Conservation (phyloP, 1,140 invertebrate species). For the Cyclina sinensis region DNA sequence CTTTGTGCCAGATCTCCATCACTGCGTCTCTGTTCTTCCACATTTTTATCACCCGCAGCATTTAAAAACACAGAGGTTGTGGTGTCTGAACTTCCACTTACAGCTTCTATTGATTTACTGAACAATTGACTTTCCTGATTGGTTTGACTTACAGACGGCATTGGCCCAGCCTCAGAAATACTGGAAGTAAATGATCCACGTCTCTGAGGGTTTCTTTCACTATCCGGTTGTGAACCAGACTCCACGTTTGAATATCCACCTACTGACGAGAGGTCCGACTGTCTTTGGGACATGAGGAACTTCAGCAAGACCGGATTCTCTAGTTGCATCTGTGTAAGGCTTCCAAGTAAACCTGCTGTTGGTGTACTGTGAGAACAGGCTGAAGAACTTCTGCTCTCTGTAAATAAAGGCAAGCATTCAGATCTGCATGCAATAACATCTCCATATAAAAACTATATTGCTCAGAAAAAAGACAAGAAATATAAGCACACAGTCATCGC, state of each 20-base stretch:
- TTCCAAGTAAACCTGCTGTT: neutral
- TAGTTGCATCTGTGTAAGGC: neutral
- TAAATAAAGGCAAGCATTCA: too few relatives aligned
- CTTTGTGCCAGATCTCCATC: neutral
- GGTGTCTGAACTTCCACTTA: slow-evolving; percentile 50
- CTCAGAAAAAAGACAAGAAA: too few relatives aligned
- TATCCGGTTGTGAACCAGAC: slow-evolving; percentile 60
- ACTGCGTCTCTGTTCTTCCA: neutral
- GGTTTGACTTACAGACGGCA: neutral
- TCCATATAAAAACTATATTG: too few relatives aligned
- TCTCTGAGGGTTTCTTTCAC: slow-evolving; percentile 21
- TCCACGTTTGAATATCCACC: slow-evolving; percentile 63
- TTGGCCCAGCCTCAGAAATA: slow-evolving; percentile 37
- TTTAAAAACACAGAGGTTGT: neutral
- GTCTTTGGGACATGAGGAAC: slow-evolving; percentile 59
- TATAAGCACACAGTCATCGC: too few relatives aligned
- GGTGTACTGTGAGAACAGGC: slow-evolving; percentile 26
- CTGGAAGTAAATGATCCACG: slow-evolving; percentile 44
- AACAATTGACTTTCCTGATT: neutral
- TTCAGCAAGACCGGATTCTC: slow-evolving; percentile 54
- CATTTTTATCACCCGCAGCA: neutral
- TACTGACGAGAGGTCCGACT: slow-evolving; percentile 55
- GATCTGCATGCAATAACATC: too few relatives aligned
- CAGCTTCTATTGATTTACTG: slow-evolving; percentile 38
- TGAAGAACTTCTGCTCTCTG: slow-evolving; percentile 61